Conservation (phyloP, 2,888 invertebrate species). For the Rhopalosiphum nymphaeae region DNA sequence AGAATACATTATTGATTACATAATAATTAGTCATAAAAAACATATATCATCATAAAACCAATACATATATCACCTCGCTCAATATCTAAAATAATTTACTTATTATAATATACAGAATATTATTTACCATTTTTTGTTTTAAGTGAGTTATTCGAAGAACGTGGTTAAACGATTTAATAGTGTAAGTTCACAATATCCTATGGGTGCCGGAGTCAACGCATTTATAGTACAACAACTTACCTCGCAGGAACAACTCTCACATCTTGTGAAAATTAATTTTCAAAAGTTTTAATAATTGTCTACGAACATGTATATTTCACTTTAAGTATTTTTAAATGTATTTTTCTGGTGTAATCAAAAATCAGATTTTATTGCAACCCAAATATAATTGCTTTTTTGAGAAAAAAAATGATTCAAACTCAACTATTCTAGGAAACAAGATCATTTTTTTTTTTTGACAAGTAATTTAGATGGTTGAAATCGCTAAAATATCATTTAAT, state of each 20-base stretch:
- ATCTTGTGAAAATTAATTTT: background rate
- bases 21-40: background rate
- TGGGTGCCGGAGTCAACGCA: background rate
- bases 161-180: background rate
- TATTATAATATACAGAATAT: background rate
- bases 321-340: background rate
- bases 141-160: background rate
- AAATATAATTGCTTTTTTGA: background rate
- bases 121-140: background rate
- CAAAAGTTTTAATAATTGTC: background rate
- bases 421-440: background rate
- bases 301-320: background rate
- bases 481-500: background rate
- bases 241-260: background rate
- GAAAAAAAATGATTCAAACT: background rate
- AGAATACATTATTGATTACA: background rate
- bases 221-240: background rate
- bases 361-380: background rate
- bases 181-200: background rate
- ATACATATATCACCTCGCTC: background rate
- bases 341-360: background rate
- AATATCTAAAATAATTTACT: background rate
- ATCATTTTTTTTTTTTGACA: background rate
- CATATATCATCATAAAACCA: background rate
- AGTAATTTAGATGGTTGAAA: background rate